These are phyloP conservation scores for Varanus komodoensis DNA, from an alignment of 2,113 vertebrate genomes.

Conservation along the genomic window DNA sequence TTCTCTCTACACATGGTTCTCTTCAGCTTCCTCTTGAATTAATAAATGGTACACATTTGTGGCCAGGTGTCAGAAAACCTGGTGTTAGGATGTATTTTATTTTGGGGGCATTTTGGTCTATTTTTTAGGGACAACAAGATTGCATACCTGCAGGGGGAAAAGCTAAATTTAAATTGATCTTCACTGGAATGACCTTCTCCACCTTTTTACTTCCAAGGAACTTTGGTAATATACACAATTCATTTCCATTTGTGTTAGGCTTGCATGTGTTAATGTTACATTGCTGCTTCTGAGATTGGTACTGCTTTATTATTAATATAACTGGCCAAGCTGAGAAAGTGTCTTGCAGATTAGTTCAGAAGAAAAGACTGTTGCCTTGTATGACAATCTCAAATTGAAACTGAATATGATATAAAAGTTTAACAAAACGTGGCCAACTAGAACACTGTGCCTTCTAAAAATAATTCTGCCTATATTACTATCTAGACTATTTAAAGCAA, in stretches of 20 bases:
- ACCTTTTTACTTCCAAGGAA: conserved; percentile 19
- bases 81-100: conserved; percentile 30
- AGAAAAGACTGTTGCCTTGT: conserved; percentile 72
- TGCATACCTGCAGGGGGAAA: conserved; percentile 48
- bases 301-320: conserved; percentile 81
- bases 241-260: conserved; percentile 42
- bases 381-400: conserved; percentile 77
- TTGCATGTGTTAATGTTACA: conserved; percentile 38
- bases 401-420: conserved; percentile 77
- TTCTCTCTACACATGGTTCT: background rate
- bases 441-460: conserved; percentile 49
- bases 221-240: conserved; percentile 15
- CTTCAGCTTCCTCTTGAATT: conserved; percentile 48
- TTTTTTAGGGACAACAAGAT: conserved; percentile 52
- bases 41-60: conserved; percentile 59
- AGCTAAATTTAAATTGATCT: conserved; percentile 30
- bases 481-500: conserved; percentile 29
- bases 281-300: conserved; percentile 74
- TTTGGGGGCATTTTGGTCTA: background rate
- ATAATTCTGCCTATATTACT: conserved; percentile 37
- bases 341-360: conserved; percentile 74
- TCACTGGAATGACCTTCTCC: conserved; percentile 32
- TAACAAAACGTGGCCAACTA: conserved; percentile 69
- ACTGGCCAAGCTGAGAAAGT: conserved; percentile 63
- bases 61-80: conserved; percentile 55